phyloP scores from a whole-genome alignment of 2,888 invertebrate species.

The Seladonia tumulorum region DNA sequence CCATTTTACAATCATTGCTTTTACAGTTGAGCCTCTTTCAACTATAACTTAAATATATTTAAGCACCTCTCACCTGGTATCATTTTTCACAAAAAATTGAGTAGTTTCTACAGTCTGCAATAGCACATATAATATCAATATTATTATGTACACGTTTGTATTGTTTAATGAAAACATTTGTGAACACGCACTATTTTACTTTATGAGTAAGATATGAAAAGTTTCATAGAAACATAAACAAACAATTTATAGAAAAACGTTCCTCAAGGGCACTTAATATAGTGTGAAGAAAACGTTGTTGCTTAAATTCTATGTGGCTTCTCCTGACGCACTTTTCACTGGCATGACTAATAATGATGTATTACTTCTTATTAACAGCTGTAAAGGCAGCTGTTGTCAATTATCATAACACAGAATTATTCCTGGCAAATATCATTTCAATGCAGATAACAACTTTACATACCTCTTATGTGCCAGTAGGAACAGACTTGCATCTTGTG shows the following conservation, averaged over 20 bases:
- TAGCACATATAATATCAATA: constrained; percentile 41
- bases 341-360: constrained; percentile 62
- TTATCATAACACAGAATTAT: constrained; percentile 80
- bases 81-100: constrained; percentile 27
- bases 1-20: not conserved
- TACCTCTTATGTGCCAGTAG: constrained; percentile 38
- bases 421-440: constrained; percentile 76
- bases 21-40: not conserved
- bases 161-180: constrained; percentile 53
- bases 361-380: constrained; percentile 71
- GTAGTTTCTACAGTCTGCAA: constrained; percentile 43
- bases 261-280: constrained; percentile 2
- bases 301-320: constrained; percentile 25
- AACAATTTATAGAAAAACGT: constrained; percentile 8
- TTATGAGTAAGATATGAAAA: constrained; percentile 8
- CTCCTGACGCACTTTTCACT: constrained; percentile 51
- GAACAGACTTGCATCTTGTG: constrained; percentile 34
- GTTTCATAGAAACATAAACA: not conserved
- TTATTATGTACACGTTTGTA: constrained; percentile 36
- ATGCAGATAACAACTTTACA: constrained; percentile 71
- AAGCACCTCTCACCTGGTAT: constrained; percentile 52
- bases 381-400: constrained; percentile 78
- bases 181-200: constrained; percentile 11
- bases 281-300: constrained; percentile 17
- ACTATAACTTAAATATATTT: not conserved